Base-by-base conservation (phyloP, 2,113 vertebrate species). In the Haemorhous mexicanus region DNA sequence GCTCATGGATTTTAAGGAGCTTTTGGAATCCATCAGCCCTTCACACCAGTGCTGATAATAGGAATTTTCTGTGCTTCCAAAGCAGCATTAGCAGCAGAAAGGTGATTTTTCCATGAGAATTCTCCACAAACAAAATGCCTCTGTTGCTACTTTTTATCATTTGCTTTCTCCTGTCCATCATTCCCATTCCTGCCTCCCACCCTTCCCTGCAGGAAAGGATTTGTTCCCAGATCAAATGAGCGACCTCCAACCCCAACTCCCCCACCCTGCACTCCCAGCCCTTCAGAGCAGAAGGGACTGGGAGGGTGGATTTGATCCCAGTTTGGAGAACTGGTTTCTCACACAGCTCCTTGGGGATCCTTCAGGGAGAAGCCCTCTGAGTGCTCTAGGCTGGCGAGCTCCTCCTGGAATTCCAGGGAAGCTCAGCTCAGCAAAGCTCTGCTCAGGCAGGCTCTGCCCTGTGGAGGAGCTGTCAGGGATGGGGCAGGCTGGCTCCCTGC, bases 341-440 rank as follows among this genome's bases (percentile, higher is more conserved):
- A 3, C 53, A 1, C 0, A 0, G 3, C 17, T 58, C 63, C 80
- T 58, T 68, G 17, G 50, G 77, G 84, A 32, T 49, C 41, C 74
- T 67, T 7, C 2, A 7, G 47, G 59, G 44, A 75, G 39, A 73
- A 41, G 26, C 33, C 35, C 27, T 1, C 0, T 19, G 86, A 59
- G 69, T 7, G 3, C 13, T 2, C 37, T 0, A 0, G 35, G 50
- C 78, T 70, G 8, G 1, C 0, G 0, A 74, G 66, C 81, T 72
- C 62, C 74, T 72, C 12, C 1, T 30, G 76, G 84, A 6, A 16
- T 80, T 66, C 33, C 67, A 7, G 11, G 26, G 72, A 3, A 50
- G 73, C 69, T 73, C 67, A 17, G 53, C 63, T 55, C 35, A 14
- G 74, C 86, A 15, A 26, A 76, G 9, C 84, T 52, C 21, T 19